Evolutionary conservation across 2,888 invertebrate genomes (phyloP), one percentile per base, ranked within the genome.

Genomic region (Heliconius ethilla): DNA sequence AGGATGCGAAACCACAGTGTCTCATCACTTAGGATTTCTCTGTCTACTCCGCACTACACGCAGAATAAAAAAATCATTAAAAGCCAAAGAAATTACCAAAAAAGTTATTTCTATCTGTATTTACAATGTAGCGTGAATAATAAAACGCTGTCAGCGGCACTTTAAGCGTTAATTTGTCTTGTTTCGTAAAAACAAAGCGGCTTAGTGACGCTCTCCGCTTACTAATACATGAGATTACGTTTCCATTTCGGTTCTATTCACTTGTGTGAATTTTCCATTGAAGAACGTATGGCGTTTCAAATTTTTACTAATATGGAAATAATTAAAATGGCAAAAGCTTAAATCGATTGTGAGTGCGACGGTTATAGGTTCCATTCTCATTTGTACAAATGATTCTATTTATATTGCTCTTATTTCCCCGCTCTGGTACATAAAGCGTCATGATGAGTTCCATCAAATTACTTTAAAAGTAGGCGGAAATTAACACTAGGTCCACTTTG

Each of bases 141-240:
- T 27, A 74, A 74, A 74, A 40, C 73, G 63, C 29, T 70, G 76
- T 70, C 70, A 40, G 29, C 29, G 55, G 18, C 74, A 45, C 74
- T 74, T 59, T 59, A 63, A 37, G 55, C 33, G 37, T n/a, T 40
- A 55, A 77, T 77, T 77, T 77, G 63, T 77, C 73, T 77, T 67
- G 73, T 73, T 75, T 70, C 59, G 65, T 73, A 77, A 77, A 77
- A 77, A 77, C 65, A 62, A 59, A 27, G 51, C 45, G 62, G 73
- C 73, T 74, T 74, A 66, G 77, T 15, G 29, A 29, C 40, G 45
- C 77, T 77, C 22, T 74, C 18, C 33, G 72, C n/a, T 72, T 59
- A 72, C 72, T 72, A 72, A 72, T 37, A 72, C n/a, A 72, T 59
- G 72, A 55, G 72, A 72, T 72, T 72, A 72, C 59, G 37, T 72